Evolutionary conservation across 2,113 vertebrate species (phyloP).

Genomic region (Nibea albiflora): DNA sequence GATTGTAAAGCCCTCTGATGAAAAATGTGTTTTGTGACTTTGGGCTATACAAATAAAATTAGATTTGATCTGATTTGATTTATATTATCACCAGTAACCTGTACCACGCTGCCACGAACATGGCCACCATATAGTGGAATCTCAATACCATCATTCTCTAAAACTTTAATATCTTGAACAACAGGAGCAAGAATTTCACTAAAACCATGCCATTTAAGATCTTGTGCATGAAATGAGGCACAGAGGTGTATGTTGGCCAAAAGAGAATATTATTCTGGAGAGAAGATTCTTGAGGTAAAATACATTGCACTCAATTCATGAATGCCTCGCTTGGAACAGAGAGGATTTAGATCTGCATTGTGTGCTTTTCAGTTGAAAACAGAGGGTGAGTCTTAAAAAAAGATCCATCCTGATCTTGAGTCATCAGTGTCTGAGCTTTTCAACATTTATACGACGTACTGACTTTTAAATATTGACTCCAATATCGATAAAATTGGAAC

Average conservation of each 20-base stretch:
- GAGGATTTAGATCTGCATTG: conserved; percentile 13
- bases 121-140: neutral
- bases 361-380: conserved; percentile 16
- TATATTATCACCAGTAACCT: neutral
- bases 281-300: neutral
- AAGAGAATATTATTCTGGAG: neutral
- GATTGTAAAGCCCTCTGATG: no score
- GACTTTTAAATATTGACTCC: conserved; percentile 7
- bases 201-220: conserved; percentile 7
- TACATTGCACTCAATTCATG: no score
- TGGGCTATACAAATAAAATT: no score
- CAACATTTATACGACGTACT: neutral
- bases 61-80: no score
- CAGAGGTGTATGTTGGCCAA: conserved; percentile 8
- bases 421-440: neutral
- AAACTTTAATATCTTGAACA: conserved; percentile 16
- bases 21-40: no score
- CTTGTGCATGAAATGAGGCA: conserved; percentile 1
- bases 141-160: neutral
- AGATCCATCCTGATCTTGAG: neutral
- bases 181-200: conserved; percentile 14
- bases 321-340: conserved; percentile 7
- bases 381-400: neutral
- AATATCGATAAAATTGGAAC: conserved; percentile 14
- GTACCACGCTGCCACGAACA: neutral